Evolutionary conservation across 2,797 vertebrate species (phyloP).

Genomic region (Coregonus sp.): DNA sequence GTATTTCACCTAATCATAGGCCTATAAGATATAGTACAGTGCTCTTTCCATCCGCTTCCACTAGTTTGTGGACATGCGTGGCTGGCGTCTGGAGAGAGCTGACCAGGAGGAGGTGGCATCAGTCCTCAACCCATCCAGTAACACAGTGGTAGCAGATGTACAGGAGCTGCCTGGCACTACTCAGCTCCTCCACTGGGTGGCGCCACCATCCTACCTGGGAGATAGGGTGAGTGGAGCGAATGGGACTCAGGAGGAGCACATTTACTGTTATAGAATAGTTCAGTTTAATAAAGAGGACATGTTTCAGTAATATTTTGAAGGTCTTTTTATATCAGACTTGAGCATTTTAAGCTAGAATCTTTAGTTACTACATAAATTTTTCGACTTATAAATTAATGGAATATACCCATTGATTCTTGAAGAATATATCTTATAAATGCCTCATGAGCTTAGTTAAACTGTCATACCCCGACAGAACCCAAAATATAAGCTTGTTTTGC

Average conservation of each 20-base stretch:
- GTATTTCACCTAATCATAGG: background rate
- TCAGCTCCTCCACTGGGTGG: conserved; percentile 84
- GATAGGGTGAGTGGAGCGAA: conserved; percentile 79
- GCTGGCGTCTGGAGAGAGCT: conserved; percentile 81
- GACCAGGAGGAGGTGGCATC: conserved; percentile 76
- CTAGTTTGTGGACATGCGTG: conserved; percentile 88
- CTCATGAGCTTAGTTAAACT: too few relatives aligned
- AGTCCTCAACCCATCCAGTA: conserved; percentile 85
- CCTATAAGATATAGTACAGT: conserved; percentile 69
- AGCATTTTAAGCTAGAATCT: background rate
- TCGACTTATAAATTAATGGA: too few relatives aligned
- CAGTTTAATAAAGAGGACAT: background rate
- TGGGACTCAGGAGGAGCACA: too few relatives aligned
- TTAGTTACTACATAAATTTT: too few relatives aligned
- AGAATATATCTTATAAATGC: too few relatives aligned
- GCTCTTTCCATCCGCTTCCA: background rate
- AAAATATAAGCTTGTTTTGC: too few relatives aligned
- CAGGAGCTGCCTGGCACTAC: conserved; percentile 84
- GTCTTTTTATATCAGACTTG: background rate
- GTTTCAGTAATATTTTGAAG: background rate
- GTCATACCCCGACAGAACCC: too few relatives aligned
- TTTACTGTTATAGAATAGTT: too few relatives aligned
- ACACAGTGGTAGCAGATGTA: conserved; percentile 87
- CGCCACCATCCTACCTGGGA: conserved; percentile 86
- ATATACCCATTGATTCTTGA: too few relatives aligned